Percentiles rank a stretch among this genome's conserved stretches.
Evolutionary conservation across 1,140 invertebrate species (phyloP).

Genomic region (Drosophila miranda): DNA sequence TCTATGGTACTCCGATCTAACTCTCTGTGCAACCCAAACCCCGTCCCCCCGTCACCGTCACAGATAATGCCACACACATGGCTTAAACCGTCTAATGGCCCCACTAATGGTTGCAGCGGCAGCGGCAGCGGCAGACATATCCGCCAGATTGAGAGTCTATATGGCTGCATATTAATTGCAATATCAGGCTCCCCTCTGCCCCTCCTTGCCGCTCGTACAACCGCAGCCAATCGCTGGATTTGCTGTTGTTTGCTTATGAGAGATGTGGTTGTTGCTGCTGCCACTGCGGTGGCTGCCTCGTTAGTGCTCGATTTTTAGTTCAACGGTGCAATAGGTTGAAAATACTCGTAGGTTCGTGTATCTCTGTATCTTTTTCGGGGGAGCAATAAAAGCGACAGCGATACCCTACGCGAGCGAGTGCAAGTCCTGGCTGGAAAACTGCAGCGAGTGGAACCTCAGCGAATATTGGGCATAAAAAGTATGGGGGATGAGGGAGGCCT

Average conservation of each 20-base stretch:
- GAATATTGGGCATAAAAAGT: too few species aligned
- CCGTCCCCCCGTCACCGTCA: conserved; percentile 3
- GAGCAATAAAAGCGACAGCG: conserved; percentile 25
- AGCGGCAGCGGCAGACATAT: conserved; percentile 13
- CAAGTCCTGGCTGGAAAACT: background rate
- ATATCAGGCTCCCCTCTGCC: conserved; percentile 64
- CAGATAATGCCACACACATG: conserved; percentile 55
- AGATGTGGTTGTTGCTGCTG: conserved; percentile 11
- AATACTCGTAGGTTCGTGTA: background rate
- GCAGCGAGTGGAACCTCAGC: too few species aligned
- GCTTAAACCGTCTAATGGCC: conserved; percentile 29
- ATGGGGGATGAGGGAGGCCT: too few species aligned
- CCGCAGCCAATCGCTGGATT: conserved; percentile 49
- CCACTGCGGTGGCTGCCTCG: conserved; percentile 40
- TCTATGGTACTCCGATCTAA: background rate
- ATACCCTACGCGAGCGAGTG: conserved; percentile 25
- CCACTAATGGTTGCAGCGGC: conserved; percentile 17
- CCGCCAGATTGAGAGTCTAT: conserved; percentile 23
- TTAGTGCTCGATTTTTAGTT: conserved; percentile 57
- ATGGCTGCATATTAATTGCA: conserved; percentile 67
- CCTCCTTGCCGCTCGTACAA: conserved; percentile 60
- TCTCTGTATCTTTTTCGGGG: conserved; percentile 2
- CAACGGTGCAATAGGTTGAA: conserved; percentile 35
- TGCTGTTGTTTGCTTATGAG: conserved; percentile 37
- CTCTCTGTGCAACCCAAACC: too few species aligned